Percentiles rank a stretch among this genome's conserved stretches.
Conservation (phyloP, 2,888 invertebrate species). For the Eilema sororculum region DNA sequence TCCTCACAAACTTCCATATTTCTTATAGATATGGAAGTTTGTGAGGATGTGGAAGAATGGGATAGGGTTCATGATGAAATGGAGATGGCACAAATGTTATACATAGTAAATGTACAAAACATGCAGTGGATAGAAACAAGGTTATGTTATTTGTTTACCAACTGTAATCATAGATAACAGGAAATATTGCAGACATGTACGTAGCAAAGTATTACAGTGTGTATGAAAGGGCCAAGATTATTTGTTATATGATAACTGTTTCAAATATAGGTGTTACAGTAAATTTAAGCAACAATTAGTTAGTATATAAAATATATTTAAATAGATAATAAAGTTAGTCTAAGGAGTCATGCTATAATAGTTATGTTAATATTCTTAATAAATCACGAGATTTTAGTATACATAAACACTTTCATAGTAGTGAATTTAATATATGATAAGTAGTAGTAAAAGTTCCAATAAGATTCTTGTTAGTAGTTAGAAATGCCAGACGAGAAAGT, state of each 20-base stretch:
- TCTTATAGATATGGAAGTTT: no score
- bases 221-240: neutral
- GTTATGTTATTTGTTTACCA: neutral
- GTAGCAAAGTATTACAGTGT: neutral
- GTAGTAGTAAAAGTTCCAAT: neutral
- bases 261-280: no score
- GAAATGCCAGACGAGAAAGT: neutral
- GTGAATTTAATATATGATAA: neutral
- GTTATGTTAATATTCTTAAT: neutral
- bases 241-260: neutral
- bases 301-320: neutral
- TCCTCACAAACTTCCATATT: no score
- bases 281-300: neutral
- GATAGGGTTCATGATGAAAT: neutral
- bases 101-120: neutral
- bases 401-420: neutral
- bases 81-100: neutral
- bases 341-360: neutral
- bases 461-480: neutral
- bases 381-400: neutral
- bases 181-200: neutral
- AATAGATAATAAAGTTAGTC: neutral
- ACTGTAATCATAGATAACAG: conserved; percentile 6
- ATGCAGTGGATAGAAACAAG: neutral
- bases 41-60: no score